Percentiles rank a stretch among this genome's conserved stretches.
Conservation (phyloP, 2,888 invertebrate genomes). For the Lamellibrachia columna region DNA sequence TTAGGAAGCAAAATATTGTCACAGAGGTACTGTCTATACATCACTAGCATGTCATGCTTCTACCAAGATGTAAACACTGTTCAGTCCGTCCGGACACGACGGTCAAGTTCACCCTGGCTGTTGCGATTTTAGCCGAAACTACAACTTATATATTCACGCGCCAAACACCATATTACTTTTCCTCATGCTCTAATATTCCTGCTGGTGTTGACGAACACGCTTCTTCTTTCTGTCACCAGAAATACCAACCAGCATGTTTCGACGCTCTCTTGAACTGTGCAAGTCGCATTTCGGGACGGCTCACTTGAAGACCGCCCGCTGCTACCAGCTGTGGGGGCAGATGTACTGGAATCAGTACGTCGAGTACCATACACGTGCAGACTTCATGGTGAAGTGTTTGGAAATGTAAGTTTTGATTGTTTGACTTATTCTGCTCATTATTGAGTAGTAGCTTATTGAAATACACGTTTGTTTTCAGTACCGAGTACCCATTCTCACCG, state of each 20-base stretch:
- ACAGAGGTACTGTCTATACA: no score
- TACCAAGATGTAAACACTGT: not conserved
- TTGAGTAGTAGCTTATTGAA: no score
- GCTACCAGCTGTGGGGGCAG: constrained; percentile 47
- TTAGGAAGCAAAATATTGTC: no score
- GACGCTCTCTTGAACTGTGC: constrained; percentile 43
- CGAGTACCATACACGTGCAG: not conserved
- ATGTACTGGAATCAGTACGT: constrained; percentile 45
- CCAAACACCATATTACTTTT: not conserved
- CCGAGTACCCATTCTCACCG: no score
- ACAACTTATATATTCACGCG: not conserved
- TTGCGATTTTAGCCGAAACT: not conserved
- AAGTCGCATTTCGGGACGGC: constrained; percentile 41
- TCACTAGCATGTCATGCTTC: no score
- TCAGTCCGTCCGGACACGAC: not conserved
- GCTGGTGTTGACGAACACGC: not conserved
- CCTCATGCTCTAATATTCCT: no score
- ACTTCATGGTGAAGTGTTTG: not conserved
- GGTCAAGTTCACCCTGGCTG: not conserved
- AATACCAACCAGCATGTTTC: constrained; percentile 41
- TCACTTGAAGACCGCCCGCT: constrained; percentile 45
- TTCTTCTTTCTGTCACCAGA: constrained; percentile 32
- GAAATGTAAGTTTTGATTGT: no score
- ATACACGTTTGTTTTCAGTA: no score
- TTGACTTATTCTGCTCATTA: no score